phyloP scores from a whole-genome alignment of 30 jellyfish, hydroid and myxozoan species.

The Aurelia coerulea region DNA sequence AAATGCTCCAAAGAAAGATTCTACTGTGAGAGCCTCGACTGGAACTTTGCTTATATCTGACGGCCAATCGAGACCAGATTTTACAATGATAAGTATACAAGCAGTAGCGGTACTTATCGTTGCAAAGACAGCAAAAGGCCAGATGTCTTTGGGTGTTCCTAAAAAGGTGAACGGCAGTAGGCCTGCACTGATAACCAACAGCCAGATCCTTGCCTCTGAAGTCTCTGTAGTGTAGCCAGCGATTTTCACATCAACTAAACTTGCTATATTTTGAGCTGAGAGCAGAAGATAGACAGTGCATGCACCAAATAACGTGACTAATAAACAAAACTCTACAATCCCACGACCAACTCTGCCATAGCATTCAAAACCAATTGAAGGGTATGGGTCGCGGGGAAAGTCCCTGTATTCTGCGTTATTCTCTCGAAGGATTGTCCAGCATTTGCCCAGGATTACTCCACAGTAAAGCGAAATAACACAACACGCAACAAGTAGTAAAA shows the following conservation, averaged over 20 bases:
- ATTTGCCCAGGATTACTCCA: constrained; percentile 81
- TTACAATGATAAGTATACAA: constrained; percentile 49
- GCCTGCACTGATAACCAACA: constrained; percentile 55
- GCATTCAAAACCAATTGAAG: constrained; percentile 80
- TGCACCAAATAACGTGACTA: constrained; percentile 86
- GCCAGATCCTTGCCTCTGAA: constrained; percentile 68
- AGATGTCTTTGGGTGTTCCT: constrained; percentile 74
- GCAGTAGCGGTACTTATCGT: constrained; percentile 55
- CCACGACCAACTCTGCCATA: constrained; percentile 83
- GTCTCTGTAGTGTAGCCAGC: constrained; percentile 47
- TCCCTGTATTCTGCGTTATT: constrained; percentile 35
- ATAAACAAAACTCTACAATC: constrained; percentile 75
- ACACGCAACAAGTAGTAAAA: constrained; percentile 65
- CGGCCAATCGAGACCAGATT: constrained; percentile 55
- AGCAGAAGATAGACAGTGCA: constrained; percentile 82
- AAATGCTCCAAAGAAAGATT: constrained; percentile 80
- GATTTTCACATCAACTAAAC: constrained; percentile 61
- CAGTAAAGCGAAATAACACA: constrained; percentile 74
- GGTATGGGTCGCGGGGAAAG: constrained; percentile 94
- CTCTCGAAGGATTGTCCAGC: constrained; percentile 80
- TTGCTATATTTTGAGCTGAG: constrained; percentile 80
- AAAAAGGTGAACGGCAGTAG: constrained; percentile 73
- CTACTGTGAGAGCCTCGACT: constrained; percentile 43
- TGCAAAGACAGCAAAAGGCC: constrained; percentile 78
- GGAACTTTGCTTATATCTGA: constrained; percentile 42